phyloP scores from a whole-genome alignment of 2,113 vertebrate species.

The Rhinopithecus roxellana region DNA sequence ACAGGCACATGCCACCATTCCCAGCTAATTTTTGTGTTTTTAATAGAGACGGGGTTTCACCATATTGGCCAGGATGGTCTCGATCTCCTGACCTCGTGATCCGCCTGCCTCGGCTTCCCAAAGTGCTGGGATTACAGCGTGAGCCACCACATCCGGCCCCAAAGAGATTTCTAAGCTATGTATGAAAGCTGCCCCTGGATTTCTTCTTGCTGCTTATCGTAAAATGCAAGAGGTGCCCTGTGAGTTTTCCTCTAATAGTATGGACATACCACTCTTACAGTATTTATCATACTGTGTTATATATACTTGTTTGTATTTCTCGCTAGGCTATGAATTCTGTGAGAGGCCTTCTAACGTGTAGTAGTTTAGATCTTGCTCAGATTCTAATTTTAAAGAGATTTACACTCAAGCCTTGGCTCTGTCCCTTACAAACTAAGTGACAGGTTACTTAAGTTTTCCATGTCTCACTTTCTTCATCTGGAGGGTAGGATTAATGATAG shows the following conservation, averaged over 20 bases:
- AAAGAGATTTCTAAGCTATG: not conserved
- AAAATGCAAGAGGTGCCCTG: not conserved
- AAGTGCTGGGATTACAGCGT: too few relatives aligned
- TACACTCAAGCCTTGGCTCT: not conserved
- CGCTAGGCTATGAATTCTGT: not conserved
- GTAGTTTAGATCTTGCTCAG: not conserved
- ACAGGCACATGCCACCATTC: too few relatives aligned
- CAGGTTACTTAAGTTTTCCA: not conserved
- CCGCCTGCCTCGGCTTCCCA: too few relatives aligned
- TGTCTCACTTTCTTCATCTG: not conserved
- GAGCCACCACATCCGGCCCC: too few relatives aligned
- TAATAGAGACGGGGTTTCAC: too few relatives aligned
- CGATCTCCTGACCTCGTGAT: too few relatives aligned
- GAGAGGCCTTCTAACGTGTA: not conserved
- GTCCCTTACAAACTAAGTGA: not conserved
- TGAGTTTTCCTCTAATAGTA: not conserved
- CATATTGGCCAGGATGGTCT: too few relatives aligned
- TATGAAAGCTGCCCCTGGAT: not conserved
- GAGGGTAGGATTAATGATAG: not conserved
- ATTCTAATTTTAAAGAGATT: not conserved
- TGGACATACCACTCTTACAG: not conserved
- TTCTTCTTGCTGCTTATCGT: not conserved
- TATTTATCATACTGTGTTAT: not conserved
- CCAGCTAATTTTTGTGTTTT: too few relatives aligned
- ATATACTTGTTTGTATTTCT: not conserved